Evolutionary conservation across 2,113 vertebrate genomes (phyloP).

Genomic region (Sprattus sprattus): DNA sequence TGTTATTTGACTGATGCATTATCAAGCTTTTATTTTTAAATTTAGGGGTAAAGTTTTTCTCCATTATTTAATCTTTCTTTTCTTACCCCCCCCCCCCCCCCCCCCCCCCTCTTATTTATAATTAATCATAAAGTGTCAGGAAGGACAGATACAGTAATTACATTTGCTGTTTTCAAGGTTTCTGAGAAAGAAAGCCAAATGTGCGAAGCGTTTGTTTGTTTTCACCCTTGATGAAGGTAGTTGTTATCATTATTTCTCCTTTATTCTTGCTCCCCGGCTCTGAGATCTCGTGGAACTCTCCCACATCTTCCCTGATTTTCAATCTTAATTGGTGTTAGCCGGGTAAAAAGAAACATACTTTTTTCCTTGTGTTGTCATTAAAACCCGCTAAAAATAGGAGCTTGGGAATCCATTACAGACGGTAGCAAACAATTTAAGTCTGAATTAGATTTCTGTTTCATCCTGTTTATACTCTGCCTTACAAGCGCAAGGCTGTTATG

Average conservation of each 20-base stretch:
- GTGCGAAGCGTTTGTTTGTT: background rate
- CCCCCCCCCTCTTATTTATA: background rate
- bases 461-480: conserved; percentile 45
- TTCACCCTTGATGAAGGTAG: conserved; percentile 27
- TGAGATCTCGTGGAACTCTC: conserved; percentile 47
- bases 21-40: background rate
- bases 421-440: conserved; percentile 65
- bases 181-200: background rate
- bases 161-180: conserved; percentile 16
- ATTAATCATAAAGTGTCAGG: background rate
- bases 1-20: background rate
- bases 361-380: conserved; percentile 74
- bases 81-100: conserved; percentile 19
- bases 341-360: conserved; percentile 47
- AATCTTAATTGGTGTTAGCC: conserved; percentile 74
- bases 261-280: background rate
- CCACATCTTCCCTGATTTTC: conserved; percentile 64
- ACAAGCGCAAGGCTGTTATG: conserved; percentile 1
- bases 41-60: background rate
- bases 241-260: conserved; percentile 24
- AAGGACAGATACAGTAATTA: conserved; percentile 4
- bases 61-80: conserved; percentile 24
- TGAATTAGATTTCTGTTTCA: conserved; percentile 58
- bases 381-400: conserved; percentile 77
- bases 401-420: conserved; percentile 72